Percentiles rank a stretch among this genome's conserved stretches.
Conservation (phyloP, 2,113 vertebrate genomes). For the Odobenus rosmarus region DNA sequence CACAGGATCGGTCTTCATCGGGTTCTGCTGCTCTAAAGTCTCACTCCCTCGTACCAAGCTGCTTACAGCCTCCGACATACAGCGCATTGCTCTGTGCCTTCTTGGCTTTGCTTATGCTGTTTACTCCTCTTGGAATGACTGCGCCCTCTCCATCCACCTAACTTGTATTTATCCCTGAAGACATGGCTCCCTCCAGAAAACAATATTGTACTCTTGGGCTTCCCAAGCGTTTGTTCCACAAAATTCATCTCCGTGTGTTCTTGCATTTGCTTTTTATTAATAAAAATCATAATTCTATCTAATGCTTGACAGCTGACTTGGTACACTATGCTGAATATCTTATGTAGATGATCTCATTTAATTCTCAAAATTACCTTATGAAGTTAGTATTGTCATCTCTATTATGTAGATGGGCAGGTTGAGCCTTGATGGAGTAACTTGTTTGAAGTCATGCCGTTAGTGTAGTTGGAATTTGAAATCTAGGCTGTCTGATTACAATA, state of each 20-base stretch:
- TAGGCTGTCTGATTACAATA: not conserved
- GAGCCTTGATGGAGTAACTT: not conserved
- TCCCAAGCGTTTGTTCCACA: not conserved
- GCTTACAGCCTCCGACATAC: not conserved
- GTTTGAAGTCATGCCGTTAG: not conserved
- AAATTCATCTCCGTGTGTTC: not conserved
- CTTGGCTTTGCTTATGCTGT: not conserved
- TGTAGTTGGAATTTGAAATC: not conserved
- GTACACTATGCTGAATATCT: not conserved
- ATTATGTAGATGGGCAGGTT: not conserved
- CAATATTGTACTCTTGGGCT: not conserved
- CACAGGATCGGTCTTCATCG: rapidly evolving
- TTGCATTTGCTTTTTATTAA: not conserved
- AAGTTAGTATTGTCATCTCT: not conserved
- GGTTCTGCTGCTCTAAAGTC: too few relatives aligned
- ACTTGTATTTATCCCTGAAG: not conserved
- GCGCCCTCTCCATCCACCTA: not conserved
- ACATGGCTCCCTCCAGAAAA: not conserved
- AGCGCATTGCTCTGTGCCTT: rapidly evolving
- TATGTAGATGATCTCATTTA: not conserved
- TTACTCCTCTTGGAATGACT: not conserved
- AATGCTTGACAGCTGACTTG: not conserved
- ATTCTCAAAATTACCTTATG: not conserved
- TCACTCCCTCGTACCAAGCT: not conserved
- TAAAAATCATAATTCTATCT: not conserved